A percentile compares a stretch with the other conserved stretches of the same genome.
Conservation (phyloP, 2,113 vertebrate species). For the Gallinago paraguaiae region DNA sequence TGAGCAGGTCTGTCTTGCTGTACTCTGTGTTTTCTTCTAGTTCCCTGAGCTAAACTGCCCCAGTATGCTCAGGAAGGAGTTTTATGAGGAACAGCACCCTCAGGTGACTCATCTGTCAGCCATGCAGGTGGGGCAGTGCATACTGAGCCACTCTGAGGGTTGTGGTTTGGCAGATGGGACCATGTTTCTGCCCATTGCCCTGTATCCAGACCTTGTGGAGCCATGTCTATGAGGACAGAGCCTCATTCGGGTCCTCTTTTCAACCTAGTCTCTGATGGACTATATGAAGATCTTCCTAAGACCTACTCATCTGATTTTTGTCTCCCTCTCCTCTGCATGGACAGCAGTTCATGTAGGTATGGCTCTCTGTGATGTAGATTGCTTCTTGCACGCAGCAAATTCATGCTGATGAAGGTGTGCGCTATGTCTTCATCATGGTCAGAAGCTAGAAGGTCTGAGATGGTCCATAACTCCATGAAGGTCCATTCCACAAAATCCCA, state of each 20-base stretch:
- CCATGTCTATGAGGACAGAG: too few species aligned
- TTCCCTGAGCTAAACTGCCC: background rate
- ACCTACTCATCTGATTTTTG: background rate
- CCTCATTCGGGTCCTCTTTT: background rate
- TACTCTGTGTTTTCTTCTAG: background rate
- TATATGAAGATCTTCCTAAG: background rate
- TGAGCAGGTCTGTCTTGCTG: background rate
- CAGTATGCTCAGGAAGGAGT: background rate
- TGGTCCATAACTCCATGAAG: background rate
- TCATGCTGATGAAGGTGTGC: background rate
- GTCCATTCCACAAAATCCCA: background rate
- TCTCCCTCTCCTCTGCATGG: background rate
- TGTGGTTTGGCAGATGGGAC: background rate
- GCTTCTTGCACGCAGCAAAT: background rate
- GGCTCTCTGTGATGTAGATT: background rate
- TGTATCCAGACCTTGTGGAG: background rate
- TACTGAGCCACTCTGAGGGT: background rate
- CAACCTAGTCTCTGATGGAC: background rate
- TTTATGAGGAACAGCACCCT: background rate
- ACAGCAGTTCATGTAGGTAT: background rate
- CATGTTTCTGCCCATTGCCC: background rate
- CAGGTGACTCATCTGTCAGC: background rate
- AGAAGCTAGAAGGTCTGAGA: background rate
- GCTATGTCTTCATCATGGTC: background rate
- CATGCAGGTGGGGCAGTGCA: background rate